Evolutionary conservation across 2,888 invertebrate genomes (phyloP).

Genomic region (Panopea generosa): DNA sequence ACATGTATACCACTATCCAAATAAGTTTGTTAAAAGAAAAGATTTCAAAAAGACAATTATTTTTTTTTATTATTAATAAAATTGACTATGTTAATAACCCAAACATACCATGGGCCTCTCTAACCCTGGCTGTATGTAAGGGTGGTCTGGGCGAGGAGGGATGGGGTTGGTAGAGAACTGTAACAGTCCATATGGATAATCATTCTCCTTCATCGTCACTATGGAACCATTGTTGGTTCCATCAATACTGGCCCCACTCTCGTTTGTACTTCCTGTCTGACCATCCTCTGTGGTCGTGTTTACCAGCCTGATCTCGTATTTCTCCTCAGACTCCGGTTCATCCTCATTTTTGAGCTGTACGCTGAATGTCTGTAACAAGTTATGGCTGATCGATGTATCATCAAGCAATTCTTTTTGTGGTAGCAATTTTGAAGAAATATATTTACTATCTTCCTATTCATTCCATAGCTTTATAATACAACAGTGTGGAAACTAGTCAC

Average conservation of each 20-base stretch:
- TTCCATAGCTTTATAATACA: too few species aligned
- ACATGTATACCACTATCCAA: too few species aligned
- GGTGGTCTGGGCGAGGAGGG: constrained; percentile 69
- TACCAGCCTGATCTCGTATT: constrained; percentile 74
- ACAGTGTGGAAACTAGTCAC: too few species aligned
- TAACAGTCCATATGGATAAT: constrained; percentile 82
- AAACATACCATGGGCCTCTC: constrained; percentile 67
- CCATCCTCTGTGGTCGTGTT: constrained; percentile 75
- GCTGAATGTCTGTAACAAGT: constrained; percentile 71
- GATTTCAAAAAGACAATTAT: too few species aligned
- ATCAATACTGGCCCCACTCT: constrained; percentile 83
- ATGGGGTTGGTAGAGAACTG: constrained; percentile 75
- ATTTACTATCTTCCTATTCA: too few species aligned
- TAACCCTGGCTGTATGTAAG: constrained; percentile 69
- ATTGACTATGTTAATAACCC: too few species aligned
- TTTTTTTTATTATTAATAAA: too few species aligned
- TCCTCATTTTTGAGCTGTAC: constrained; percentile 76
- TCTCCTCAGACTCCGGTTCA: constrained; percentile 78
- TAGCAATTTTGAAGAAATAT: too few species aligned
- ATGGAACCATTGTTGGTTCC: constrained; percentile 47
- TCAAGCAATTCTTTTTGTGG: too few species aligned
- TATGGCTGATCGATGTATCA: too few species aligned
- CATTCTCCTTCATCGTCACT: constrained; percentile 78
- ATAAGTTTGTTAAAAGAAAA: too few species aligned
- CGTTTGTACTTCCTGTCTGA: constrained; percentile 78